Evolutionary conservation across 2,888 invertebrate species (phyloP).

Genomic region (Sarcophaga variegata): DNA sequence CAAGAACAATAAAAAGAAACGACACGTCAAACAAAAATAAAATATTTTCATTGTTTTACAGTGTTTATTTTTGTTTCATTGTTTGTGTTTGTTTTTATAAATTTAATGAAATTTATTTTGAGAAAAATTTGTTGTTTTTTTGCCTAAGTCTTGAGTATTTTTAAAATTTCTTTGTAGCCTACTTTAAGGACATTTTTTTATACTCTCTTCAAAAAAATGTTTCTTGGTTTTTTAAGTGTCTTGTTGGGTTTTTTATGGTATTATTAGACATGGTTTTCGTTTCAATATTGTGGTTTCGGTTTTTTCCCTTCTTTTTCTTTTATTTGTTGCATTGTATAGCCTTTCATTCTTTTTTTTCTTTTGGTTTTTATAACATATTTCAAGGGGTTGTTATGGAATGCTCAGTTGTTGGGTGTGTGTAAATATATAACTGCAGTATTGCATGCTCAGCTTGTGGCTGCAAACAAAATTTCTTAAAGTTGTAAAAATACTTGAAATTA

Average conservation of each 20-base stretch:
- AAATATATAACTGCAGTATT: slow-evolving; percentile 16
- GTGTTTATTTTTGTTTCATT: too few relatives aligned
- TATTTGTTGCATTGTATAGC: slow-evolving; percentile 46
- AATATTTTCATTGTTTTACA: not conserved
- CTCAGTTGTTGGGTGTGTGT: not conserved
- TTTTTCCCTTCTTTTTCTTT: slow-evolving; percentile 10
- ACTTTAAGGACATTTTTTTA: slow-evolving; percentile 24
- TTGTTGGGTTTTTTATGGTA: not conserved
- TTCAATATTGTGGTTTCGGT: slow-evolving; percentile 34
- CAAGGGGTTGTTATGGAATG: slow-evolving; percentile 55
- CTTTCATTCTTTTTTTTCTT: slow-evolving; percentile 10
- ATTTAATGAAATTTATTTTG: slow-evolving; percentile 13
- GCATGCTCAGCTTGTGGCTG: slow-evolving; percentile 33
- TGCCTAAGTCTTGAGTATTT: not conserved
- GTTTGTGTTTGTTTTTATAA: not conserved
- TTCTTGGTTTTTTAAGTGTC: not conserved
- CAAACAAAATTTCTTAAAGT: slow-evolving; percentile 43
- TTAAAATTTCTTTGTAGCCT: slow-evolving; percentile 32
- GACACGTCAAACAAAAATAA: not conserved
- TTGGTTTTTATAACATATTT: slow-evolving; percentile 49
- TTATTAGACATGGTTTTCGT: not conserved
- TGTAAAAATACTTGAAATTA: slow-evolving; percentile 56
- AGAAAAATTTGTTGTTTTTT: slow-evolving; percentile 2
- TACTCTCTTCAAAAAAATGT: not conserved
- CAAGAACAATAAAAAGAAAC: not conserved